Evolutionary conservation across 2,888 invertebrate genomes (phyloP).

Genomic region (Phortica magna): DNA sequence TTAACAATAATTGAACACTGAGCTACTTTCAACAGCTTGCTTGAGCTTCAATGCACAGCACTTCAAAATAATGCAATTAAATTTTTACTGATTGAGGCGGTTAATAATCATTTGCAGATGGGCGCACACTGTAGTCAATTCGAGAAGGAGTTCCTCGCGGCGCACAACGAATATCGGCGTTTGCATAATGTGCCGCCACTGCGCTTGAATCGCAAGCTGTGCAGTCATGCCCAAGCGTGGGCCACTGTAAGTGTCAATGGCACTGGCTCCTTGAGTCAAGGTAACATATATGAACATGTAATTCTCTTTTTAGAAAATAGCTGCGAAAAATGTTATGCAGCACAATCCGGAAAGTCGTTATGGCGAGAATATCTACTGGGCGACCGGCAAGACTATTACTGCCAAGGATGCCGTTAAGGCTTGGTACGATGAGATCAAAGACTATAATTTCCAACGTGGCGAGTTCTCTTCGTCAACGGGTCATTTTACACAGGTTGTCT

Average conservation of each 20-base stretch:
- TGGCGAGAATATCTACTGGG: slow-evolving; percentile 90
- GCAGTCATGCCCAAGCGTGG: slow-evolving; percentile 80
- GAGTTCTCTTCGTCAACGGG: slow-evolving; percentile 85
- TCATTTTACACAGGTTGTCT: slow-evolving; percentile 92
- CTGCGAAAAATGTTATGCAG: slow-evolving; percentile 82
- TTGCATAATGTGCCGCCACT: slow-evolving; percentile 84
- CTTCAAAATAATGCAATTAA: no score
- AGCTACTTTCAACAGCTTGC: no score
- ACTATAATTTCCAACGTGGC: slow-evolving; percentile 82
- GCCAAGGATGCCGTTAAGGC: slow-evolving; percentile 87
- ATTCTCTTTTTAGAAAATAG: slow-evolving; percentile 75
- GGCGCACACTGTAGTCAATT: slow-evolving; percentile 36
- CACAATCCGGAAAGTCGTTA: slow-evolving; percentile 88
- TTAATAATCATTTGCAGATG: background rate
- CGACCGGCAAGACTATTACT: slow-evolving; percentile 83
- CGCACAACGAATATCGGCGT: slow-evolving; percentile 84
- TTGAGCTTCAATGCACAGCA: no score
- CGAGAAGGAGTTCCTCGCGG: slow-evolving; percentile 54
- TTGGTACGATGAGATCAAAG: slow-evolving; percentile 88
- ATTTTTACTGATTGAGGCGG: no score
- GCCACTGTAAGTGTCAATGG: background rate
- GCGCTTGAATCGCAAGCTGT: slow-evolving; percentile 82
- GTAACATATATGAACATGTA: slow-evolving; percentile 70
- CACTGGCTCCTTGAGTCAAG: background rate
- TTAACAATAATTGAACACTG: no score